Base-by-base conservation (phyloP, 2,888 invertebrate species). In the Brachyopa scutellaris region DNA sequence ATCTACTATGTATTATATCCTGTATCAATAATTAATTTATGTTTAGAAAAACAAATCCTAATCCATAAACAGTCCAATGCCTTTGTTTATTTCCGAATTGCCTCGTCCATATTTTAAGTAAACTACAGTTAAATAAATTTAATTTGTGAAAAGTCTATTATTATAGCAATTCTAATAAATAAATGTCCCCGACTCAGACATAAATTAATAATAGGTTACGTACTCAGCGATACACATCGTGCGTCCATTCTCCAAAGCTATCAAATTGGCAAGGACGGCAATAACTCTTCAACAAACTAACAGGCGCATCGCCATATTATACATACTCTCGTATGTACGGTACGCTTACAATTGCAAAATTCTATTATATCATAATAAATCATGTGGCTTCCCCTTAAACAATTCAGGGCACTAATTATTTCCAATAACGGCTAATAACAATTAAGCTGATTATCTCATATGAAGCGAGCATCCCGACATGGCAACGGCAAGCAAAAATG, bases 311-410 rank as follows among this genome's bases (percentile, higher is more conserved):
- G 36, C 49, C 57, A 55, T 51, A 47, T 21, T 55, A 26, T n/a
- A n/a, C n/a, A n/a, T n/a, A n/a, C n/a, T 5, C 26, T 26, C 26
- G 26, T 23, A 42, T 33, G 40, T 38, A 21, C 59, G 19, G n/a
- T n/a, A n/a, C 19, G 36, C 53, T 26, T 53, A 66, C 72, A 77
- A 61, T 66, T 72, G 61, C 51, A 66, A 70, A n/a, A 66, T 82
- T 82, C 77, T 77, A 82, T 82, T 82, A 82, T 77, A 77, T 82
- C 77, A 82, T 82, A 72, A 82, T 77, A 82, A 82, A 82, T 82
- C 77, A 82, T 77, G 51, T 49, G 77, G 82, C 31, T 61, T 17
- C 45, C 79, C 82, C 59, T 47, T 66, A 82, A 82, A 66, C 82
- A 70, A 72, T 66, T 61, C 76, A 72, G 59, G 61, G 72, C 59